phyloP scores from a whole-genome alignment of 2,797 vertebrate genomes.

The Champsocephalus gunnari region DNA sequence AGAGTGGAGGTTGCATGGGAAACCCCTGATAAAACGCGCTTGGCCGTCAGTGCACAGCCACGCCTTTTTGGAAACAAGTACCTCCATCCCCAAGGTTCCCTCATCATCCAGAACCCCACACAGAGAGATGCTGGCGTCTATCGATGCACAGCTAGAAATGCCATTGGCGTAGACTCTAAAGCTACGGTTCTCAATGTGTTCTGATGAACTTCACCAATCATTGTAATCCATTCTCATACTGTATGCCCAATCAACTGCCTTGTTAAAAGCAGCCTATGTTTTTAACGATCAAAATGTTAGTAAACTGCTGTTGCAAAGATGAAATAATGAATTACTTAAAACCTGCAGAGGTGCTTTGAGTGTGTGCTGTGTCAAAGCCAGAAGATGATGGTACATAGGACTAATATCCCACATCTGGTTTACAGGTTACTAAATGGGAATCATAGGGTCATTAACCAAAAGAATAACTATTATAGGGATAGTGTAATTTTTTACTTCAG shows the following conservation, averaged over 20 bases:
- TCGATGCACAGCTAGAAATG: conserved; percentile 92
- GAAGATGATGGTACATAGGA: neutral
- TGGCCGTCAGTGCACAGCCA: conserved; percentile 86
- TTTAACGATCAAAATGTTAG: conserved; percentile 50
- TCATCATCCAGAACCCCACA: conserved; percentile 90
- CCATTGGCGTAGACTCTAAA: conserved; percentile 90
- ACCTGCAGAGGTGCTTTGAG: conserved; percentile 10
- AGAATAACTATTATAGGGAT: too few species aligned
- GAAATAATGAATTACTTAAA: conserved; percentile 23
- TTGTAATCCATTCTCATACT: conserved; percentile 21
- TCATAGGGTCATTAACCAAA: too few species aligned
- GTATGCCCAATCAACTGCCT: conserved; percentile 75
- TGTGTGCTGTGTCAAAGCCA: conserved; percentile 3
- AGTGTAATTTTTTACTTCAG: too few species aligned
- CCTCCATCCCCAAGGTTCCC: conserved; percentile 91
- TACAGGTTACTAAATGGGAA: too few species aligned
- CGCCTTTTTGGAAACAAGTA: conserved; percentile 92
- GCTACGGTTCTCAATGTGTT: conserved; percentile 91
- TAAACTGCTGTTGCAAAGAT: conserved; percentile 53
- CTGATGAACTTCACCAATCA: conserved; percentile 72
- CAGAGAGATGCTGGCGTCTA: conserved; percentile 89
- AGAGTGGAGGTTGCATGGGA: conserved; percentile 91
- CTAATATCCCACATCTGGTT: neutral
- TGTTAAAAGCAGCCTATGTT: conserved; percentile 64
- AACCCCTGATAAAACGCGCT: conserved; percentile 87